Evolutionary conservation across 2,888 invertebrate genomes (phyloP).

Genomic region (Adelognathus sp.): DNA sequence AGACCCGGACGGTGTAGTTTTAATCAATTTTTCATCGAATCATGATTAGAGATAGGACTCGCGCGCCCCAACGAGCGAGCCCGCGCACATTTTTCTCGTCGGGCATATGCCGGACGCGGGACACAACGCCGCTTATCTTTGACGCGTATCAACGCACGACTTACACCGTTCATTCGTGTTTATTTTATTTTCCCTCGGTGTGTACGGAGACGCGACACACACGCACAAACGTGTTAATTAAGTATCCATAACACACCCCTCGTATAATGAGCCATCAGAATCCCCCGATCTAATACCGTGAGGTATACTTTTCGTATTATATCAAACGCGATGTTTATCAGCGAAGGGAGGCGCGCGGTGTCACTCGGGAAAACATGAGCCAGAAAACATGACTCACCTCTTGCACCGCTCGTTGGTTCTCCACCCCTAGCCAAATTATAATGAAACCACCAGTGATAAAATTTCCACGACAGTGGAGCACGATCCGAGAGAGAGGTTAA

Average conservation of each 20-base stretch:
- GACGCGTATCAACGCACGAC: constrained; percentile 31
- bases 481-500: too few species aligned
- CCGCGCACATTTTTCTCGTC: constrained; percentile 6
- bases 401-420: neutral
- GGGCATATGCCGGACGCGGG: constrained; percentile 46
- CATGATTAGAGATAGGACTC: constrained; percentile 39
- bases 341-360: constrained; percentile 39
- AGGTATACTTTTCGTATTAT: constrained; percentile 44
- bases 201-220: constrained; percentile 14
- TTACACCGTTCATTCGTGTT: constrained; percentile 11
- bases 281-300: constrained; percentile 35
- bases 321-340: constrained; percentile 45
- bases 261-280: constrained; percentile 21
- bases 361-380: constrained; percentile 47
- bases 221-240: constrained; percentile 65
- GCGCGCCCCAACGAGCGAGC: constrained; percentile 18
- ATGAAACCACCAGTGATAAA: constrained; percentile 9
- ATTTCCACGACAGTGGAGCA: constrained; percentile 1
- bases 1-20: too few species aligned
- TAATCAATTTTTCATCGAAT: constrained; percentile 46
- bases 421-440: neutral
- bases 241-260: constrained; percentile 67
- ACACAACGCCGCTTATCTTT: constrained; percentile 32
- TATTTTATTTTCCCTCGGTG: neutral
- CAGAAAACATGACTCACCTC: constrained; percentile 1